These are phyloP conservation scores for Clamator glandarius DNA, from an alignment of 2,797 vertebrate species.

Conservation along the genomic window DNA sequence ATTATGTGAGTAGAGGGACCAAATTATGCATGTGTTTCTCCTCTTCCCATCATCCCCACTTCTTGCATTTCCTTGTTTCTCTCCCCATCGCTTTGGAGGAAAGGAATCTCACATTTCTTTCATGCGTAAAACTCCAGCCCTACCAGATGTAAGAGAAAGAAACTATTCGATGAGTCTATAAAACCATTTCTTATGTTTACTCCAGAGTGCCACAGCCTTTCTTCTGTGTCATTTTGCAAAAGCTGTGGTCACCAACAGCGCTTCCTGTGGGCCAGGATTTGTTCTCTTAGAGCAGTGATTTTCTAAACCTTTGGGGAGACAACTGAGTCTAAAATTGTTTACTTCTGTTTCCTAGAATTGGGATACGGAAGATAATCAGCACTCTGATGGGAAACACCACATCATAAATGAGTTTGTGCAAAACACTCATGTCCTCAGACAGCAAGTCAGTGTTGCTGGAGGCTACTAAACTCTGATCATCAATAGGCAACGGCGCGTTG, in stretches of 20 bases:
- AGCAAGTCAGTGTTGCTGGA: neutral
- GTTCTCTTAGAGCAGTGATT: neutral
- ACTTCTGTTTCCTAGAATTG: neutral
- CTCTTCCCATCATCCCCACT: neutral
- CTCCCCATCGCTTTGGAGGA: neutral
- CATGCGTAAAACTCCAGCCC: neutral
- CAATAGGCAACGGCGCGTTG: neutral
- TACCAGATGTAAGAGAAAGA: neutral
- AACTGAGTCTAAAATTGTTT: neutral
- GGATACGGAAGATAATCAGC: neutral
- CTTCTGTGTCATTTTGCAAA: neutral
- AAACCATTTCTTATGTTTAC: accelerated
- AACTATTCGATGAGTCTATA: neutral
- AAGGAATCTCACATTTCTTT: neutral
- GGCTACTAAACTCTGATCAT: slow-evolving; percentile 59
- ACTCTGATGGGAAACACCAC: too few species aligned
- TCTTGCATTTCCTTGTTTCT: neutral
- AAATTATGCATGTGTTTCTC: neutral
- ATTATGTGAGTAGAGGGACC: slow-evolving; percentile 38
- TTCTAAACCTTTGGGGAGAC: neutral
- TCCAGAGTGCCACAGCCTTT: neutral
- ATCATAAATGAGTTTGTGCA: too few species aligned
- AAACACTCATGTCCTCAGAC: too few species aligned
- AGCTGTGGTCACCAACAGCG: too few species aligned
- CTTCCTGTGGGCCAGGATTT: neutral